These are phyloP conservation scores for Calameuta filiformis DNA, from an alignment of 2,888 invertebrate genomes.

Conservation along the genomic window DNA sequence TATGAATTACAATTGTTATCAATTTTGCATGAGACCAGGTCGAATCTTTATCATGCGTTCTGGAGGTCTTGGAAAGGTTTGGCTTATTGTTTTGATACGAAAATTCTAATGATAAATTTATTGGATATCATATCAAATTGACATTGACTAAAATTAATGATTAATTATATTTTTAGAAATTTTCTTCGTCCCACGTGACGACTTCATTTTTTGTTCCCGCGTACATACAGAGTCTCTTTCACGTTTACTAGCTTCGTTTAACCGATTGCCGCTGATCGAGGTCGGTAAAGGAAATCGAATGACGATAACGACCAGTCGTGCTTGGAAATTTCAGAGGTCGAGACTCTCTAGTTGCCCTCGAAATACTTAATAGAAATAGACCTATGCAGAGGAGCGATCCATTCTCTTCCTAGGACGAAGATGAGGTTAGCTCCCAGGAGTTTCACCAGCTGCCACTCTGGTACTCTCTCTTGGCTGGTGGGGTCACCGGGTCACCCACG, in stretches of 20 bases:
- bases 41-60: slow-evolving; percentile 34
- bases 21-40: slow-evolving; percentile 52
- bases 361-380: slow-evolving; percentile 40
- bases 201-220: background rate
- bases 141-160: background rate
- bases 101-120: background rate
- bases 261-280: background rate
- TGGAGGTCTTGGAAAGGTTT: background rate
- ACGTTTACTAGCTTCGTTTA: background rate
- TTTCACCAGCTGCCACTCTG: slow-evolving; percentile 40
- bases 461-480: slow-evolving; percentile 35
- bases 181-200: background rate
- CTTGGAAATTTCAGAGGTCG: background rate
- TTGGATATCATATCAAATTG: no score
- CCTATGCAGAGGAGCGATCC: slow-evolving; percentile 16
- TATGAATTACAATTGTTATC: slow-evolving; percentile 57
- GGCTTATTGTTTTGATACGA: background rate
- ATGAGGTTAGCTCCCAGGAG: slow-evolving; percentile 31
- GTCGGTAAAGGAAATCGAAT: background rate
- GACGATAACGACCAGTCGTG: background rate
- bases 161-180: background rate
- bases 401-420: slow-evolving; percentile 25
- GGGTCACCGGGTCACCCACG: slow-evolving; percentile 50
- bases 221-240: background rate
- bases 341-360: slow-evolving; percentile 35